phyloP scores from a whole-genome alignment of 1,140 invertebrate genomes.

The Chrysoperla carnea region DNA sequence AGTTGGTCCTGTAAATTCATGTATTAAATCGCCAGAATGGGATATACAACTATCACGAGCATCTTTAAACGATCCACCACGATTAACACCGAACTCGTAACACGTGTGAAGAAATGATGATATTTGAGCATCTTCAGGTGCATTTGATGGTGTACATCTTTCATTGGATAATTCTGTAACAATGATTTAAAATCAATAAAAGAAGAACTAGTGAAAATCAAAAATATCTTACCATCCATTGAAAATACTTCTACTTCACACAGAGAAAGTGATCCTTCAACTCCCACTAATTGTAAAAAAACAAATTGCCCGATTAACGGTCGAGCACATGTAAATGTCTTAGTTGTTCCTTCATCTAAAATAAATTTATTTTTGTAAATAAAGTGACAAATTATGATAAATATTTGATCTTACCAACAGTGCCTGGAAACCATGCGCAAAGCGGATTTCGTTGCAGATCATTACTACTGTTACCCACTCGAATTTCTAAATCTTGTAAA shows the following conservation, averaged over 20 bases:
- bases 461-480: slow-evolving; percentile 75
- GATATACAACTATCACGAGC: slow-evolving; percentile 55
- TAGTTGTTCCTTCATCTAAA: slow-evolving; percentile 75
- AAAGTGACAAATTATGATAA: slow-evolving; percentile 1
- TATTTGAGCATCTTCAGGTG: slow-evolving; percentile 53
- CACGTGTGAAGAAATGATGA: slow-evolving; percentile 70
- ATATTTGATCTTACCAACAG: slow-evolving; percentile 44
- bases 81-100: slow-evolving; percentile 69
- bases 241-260: slow-evolving; percentile 87
- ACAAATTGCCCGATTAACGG: slow-evolving; percentile 71
- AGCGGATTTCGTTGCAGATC: slow-evolving; percentile 74
- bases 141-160: slow-evolving; percentile 47
- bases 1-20: slow-evolving; percentile 49
- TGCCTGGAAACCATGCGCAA: slow-evolving; percentile 84
- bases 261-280: slow-evolving; percentile 72
- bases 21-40: slow-evolving; percentile 64
- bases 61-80: slow-evolving; percentile 63
- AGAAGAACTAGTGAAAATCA: too few species aligned
- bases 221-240: slow-evolving; percentile 48
- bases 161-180: slow-evolving; percentile 62
- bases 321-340: slow-evolving; percentile 73
- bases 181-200: slow-evolving; percentile 4
- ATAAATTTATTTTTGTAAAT: slow-evolving; percentile 11
- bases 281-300: slow-evolving; percentile 74
- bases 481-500: slow-evolving; percentile 78